Conservation (phyloP, 2,888 invertebrate genomes). For the Allolobophora icterica region DNA sequence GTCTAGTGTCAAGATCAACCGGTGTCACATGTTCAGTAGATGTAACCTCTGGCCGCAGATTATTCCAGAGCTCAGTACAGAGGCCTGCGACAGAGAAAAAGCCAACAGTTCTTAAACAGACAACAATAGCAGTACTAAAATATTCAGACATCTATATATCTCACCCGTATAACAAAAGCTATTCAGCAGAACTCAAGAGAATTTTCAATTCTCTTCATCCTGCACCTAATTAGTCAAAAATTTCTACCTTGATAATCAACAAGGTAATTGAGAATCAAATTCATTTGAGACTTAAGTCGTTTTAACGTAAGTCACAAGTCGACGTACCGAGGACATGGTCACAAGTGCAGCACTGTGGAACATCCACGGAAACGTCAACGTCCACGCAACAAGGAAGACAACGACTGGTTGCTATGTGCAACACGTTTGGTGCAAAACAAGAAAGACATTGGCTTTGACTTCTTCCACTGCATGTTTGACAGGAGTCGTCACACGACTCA, state of each 20-base stretch:
- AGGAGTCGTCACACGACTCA: constrained; percentile 41
- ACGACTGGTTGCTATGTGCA: neutral
- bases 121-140: neutral
- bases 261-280: no score
- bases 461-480: constrained; percentile 40
- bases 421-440: constrained; percentile 30
- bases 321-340: neutral
- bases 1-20: neutral
- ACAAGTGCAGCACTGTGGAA: constrained; percentile 21
- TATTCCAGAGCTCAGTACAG: neutral
- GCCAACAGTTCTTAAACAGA: neutral
- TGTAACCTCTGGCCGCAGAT: neutral
- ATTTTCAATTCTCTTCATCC: no score
- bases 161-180: neutral
- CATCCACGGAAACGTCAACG: neutral
- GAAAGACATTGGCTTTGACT: constrained; percentile 41
- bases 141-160: neutral
- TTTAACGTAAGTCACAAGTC: no score
- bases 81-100: neutral
- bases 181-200: neutral
- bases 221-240: no score
- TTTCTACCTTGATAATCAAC: no score
- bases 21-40: neutral
- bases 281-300: no score
- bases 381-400: constrained; percentile 36